Evolutionary conservation across 2,888 invertebrate species (phyloP).

Genomic region (Tinea semifulvella): DNA sequence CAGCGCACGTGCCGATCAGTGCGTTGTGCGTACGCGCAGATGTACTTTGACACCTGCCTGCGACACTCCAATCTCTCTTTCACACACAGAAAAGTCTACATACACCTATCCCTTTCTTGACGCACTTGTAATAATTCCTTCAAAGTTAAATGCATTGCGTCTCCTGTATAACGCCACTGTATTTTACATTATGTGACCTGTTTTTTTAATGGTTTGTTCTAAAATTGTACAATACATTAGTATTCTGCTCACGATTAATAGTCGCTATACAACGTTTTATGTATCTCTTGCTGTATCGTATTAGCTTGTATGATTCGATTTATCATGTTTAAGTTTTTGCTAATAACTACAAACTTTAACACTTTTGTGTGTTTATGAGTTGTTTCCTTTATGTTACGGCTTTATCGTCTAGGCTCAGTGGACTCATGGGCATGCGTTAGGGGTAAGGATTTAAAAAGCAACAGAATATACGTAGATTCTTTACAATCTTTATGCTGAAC

Average conservation of each 20-base stretch:
- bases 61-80: slow-evolving; percentile 32
- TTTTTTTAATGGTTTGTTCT: slow-evolving; percentile 51
- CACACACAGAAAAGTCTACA: slow-evolving; percentile 25
- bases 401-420: too few relatives aligned
- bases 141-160: not conserved
- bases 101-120: slow-evolving; percentile 36
- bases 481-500: too few relatives aligned
- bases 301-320: too few relatives aligned
- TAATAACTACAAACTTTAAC: too few relatives aligned
- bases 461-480: too few relatives aligned
- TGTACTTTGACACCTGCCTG: slow-evolving; percentile 58
- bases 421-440: too few relatives aligned
- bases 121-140: slow-evolving; percentile 40
- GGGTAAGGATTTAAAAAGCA: too few relatives aligned
- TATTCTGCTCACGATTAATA: slow-evolving; percentile 30
- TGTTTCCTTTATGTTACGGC: too few relatives aligned
- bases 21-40: slow-evolving; percentile 54
- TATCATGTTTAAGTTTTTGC: too few relatives aligned
- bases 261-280: too few relatives aligned
- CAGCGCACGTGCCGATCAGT: slow-evolving; percentile 55
- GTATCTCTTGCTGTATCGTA: too few relatives aligned
- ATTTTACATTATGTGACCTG: slow-evolving; percentile 52
- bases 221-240: slow-evolving; percentile 53
- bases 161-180: slow-evolving; percentile 3
- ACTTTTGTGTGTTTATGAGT: too few relatives aligned